phyloP scores from a whole-genome alignment of 2,797 vertebrate species.

The Lagocephalus sceleratus region DNA sequence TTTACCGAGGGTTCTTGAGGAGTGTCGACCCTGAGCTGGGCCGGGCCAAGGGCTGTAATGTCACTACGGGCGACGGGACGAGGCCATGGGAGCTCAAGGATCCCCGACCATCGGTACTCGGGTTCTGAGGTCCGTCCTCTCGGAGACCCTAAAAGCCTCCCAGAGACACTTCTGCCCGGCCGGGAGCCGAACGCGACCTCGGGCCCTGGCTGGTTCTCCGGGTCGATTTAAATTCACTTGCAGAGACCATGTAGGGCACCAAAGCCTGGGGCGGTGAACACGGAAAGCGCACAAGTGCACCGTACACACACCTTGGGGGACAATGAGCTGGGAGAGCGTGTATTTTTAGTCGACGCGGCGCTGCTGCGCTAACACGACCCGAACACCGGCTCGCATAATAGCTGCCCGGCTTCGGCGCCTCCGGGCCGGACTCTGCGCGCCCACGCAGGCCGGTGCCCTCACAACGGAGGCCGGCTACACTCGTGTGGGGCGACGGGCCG shows the following conservation, averaged over 20 bases:
- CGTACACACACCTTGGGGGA: conserved; percentile 46
- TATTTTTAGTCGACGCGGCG: conserved; percentile 65
- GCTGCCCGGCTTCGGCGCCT: conserved; percentile 15
- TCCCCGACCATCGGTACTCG: conserved; percentile 42
- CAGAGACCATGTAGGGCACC: conserved; percentile 75
- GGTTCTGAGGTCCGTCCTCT: conserved; percentile 23
- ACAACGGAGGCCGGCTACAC: no score
- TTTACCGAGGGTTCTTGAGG: conserved; percentile 40
- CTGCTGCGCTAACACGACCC: conserved; percentile 19
- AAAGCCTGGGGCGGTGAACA: conserved; percentile 29
- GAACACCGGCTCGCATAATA: conserved; percentile 30
- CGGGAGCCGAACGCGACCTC: conserved; percentile 59
- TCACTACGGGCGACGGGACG: conserved; percentile 34
- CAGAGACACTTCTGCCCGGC: conserved; percentile 31
- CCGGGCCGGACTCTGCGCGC: no score
- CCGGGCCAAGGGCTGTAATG: conserved; percentile 36
- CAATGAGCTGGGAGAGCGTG: conserved; percentile 23
- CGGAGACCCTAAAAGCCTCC: conserved; percentile 41
- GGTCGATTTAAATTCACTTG: conserved; percentile 53
- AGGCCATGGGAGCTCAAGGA: conserved; percentile 53
- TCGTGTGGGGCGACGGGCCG: no score
- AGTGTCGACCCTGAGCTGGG: conserved; percentile 24
- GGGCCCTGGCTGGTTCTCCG: conserved; percentile 64
- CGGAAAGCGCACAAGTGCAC: conserved; percentile 40
- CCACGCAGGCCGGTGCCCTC: no score